phyloP scores from a whole-genome alignment of 2,797 vertebrate species.

The Anabas testudineus region DNA sequence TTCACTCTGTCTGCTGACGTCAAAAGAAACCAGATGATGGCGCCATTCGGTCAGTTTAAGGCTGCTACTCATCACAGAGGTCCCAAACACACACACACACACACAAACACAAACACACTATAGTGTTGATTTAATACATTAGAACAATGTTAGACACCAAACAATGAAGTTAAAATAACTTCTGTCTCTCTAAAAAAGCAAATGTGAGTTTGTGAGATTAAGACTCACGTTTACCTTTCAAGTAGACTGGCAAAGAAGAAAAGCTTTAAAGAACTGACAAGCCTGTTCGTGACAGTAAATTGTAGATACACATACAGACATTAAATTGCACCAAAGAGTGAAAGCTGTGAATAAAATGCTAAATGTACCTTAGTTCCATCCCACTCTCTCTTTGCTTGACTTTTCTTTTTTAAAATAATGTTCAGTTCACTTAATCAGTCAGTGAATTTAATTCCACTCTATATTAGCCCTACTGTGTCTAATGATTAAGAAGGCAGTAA shows the following conservation, averaged over 20 bases:
- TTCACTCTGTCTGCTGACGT: slow-evolving; percentile 19
- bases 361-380: slow-evolving; percentile 24
- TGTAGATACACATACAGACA: slow-evolving; percentile 37
- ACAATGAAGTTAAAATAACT: slow-evolving; percentile 21
- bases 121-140: slow-evolving; percentile 39
- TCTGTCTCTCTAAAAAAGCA: slow-evolving; percentile 40
- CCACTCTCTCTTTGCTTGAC: not conserved
- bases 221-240: slow-evolving; percentile 14
- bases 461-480: not conserved
- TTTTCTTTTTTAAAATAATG: not conserved
- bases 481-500: slow-evolving; percentile 40
- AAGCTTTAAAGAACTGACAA: slow-evolving; percentile 17
- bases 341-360: slow-evolving; percentile 28
- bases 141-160: slow-evolving; percentile 21
- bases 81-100: slow-evolving; percentile 22
- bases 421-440: slow-evolving; percentile 3
- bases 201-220: slow-evolving; percentile 13
- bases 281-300: slow-evolving; percentile 34
- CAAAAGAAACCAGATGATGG: slow-evolving; percentile 64
- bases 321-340: slow-evolving; percentile 25
- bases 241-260: slow-evolving; percentile 15
- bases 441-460: not conserved
- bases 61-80: slow-evolving; percentile 80
- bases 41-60: slow-evolving; percentile 57
- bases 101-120: slow-evolving; percentile 11